phyloP scores from a whole-genome alignment of 23 tunicate species.

The Oikopleura dioica region DNA sequence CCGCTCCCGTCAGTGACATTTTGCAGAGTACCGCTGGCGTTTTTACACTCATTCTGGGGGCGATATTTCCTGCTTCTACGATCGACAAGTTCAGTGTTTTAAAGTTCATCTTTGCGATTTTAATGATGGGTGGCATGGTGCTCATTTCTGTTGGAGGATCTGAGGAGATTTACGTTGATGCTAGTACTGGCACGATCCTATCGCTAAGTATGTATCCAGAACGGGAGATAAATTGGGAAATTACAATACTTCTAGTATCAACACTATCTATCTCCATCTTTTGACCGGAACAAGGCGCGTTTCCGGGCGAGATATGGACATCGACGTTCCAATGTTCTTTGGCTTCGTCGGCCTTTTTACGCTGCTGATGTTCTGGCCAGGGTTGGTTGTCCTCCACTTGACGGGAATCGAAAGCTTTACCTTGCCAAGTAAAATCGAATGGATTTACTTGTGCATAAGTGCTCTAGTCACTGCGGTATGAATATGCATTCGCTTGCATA shows the following conservation, averaged over 20 bases:
- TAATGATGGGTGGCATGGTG: constrained; percentile 44
- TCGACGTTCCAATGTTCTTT: constrained; percentile 71
- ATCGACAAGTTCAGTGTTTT: constrained; percentile 30
- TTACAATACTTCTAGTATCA: no score
- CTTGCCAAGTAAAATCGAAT: constrained; percentile 24
- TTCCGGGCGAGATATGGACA: neutral
- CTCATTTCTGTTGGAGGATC: constrained; percentile 37
- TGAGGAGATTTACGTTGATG: neutral
- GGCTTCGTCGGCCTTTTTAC: constrained; percentile 85
- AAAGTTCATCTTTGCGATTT: constrained; percentile 37
- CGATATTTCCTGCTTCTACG: constrained; percentile 34
- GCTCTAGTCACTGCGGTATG: neutral
- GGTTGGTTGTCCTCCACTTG: constrained; percentile 47
- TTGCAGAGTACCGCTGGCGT: constrained; percentile 41
- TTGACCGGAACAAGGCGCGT: neutral
- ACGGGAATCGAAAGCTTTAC: constrained; percentile 32
- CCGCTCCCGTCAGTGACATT: constrained; percentile 44
- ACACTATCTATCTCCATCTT: neutral
- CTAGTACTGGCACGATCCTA: neutral
- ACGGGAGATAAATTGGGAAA: neutral
- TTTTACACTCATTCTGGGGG: constrained; percentile 51
- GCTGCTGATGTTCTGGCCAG: constrained; percentile 66
- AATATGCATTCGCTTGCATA: no score
- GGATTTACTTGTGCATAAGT: neutral
- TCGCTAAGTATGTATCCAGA: neutral